Base-by-base conservation (phyloP, 2,797 vertebrate genomes). In the Pitangus sulphuratus region DNA sequence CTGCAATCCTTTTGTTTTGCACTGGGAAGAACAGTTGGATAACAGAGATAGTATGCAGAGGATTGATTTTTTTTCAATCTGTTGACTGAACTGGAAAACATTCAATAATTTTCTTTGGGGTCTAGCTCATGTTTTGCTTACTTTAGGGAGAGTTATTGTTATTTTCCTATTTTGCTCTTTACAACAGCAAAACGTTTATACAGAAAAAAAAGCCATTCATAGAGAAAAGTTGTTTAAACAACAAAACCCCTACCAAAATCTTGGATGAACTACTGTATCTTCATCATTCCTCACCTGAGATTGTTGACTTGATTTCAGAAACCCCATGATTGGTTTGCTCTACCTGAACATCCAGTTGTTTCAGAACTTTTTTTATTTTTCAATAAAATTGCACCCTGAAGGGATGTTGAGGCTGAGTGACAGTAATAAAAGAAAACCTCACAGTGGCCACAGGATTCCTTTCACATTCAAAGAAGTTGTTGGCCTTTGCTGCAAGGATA, bases 1-100 rank as follows among this genome's bases (percentile, higher is more conserved):
- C 57, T 75, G 47, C 91, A 94, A 94, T 90, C 76, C 76, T 86
- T 91, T 94, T 91, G 80, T 84, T 95, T 88, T 93, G 54, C 65
- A 39, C 50, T 78, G 53, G 28, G 48, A 92, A 40, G 48, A 91
- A 75, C 48, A 80, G 51, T 40, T 92, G 76, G 83, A 8, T 66
- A 81, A 79, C n/a, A 79, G 44, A 81, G 45, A 81, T 6, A 5
- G 2, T 35, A 40, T 3, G 25, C 39, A 90, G 53, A 70, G 24
- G 70, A 87, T 69, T 4, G 6, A 81, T 84, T 64, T 91, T 91
- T 91, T 94, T 91, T 76, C 79, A 61, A 20, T 64, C 50, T 72
- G 48, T 78, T 92, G 74, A 37, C 28, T 76, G 70, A 94, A 84
- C 26, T 72, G 51, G 37, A 86, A 95, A 88, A 76, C 15, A 76